Conservation (phyloP, 2,888 invertebrate species). For the Leptogaster cylindrica region DNA sequence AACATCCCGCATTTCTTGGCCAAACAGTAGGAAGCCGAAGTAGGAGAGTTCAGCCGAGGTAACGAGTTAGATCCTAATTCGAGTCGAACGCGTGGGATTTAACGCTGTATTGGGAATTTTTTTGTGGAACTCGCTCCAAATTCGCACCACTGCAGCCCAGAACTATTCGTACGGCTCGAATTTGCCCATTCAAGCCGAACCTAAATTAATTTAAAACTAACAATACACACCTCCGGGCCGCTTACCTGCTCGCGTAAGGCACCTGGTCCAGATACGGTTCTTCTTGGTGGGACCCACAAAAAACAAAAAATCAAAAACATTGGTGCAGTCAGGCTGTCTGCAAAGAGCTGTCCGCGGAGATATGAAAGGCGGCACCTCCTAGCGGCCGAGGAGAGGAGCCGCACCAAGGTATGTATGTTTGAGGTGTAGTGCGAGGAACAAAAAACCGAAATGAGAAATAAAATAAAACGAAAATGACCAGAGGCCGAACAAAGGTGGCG, state of each 20-base stretch:
- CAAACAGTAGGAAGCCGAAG: not conserved
- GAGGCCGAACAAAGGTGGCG: not conserved
- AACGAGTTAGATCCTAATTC: constrained; percentile 15
- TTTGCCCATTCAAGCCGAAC: constrained; percentile 31
- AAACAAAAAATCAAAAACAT: not conserved
- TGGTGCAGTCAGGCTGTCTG: constrained; percentile 32
- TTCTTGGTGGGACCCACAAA: not conserved
- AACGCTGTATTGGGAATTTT: not conserved
- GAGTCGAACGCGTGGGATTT: constrained; percentile 27
- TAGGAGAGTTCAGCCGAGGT: not conserved
- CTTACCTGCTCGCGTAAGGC: constrained; percentile 13
- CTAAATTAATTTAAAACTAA: constrained; percentile 30
- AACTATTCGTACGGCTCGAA: constrained; percentile 14
- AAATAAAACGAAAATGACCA: not conserved
- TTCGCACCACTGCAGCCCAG: not conserved
- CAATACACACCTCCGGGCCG: constrained; percentile 25
- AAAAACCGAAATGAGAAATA: not conserved
- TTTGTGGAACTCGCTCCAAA: not conserved
- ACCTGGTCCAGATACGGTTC: constrained; percentile 11
- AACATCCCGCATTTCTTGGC: not conserved
- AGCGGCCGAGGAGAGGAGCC: too few species aligned
- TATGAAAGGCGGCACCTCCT: constrained; percentile 28
- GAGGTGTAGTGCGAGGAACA: not conserved
- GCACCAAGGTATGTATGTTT: not conserved
- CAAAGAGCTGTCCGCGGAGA: constrained; percentile 2